phyloP scores from a whole-genome alignment of 2,113 vertebrate genomes.

The Synodontis membranacea region DNA sequence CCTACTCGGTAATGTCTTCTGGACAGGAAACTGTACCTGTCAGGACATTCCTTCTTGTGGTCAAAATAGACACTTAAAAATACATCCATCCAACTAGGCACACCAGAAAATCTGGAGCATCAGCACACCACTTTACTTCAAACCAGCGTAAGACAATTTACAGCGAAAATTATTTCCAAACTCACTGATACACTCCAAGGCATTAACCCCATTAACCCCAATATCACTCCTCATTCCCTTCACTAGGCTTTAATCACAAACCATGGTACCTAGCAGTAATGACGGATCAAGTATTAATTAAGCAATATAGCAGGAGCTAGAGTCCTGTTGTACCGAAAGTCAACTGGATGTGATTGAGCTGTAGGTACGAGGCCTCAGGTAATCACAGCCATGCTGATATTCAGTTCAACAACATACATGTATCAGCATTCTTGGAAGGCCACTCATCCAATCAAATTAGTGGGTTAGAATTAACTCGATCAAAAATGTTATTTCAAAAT shows the following conservation, averaged over 20 bases:
- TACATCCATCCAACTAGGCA: neutral
- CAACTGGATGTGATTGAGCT: neutral
- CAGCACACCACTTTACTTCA: slow-evolving; percentile 8
- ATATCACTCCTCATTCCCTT: slow-evolving; percentile 18
- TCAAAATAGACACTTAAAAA: slow-evolving; percentile 25
- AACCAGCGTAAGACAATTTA: slow-evolving; percentile 15
- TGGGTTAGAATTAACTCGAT: neutral
- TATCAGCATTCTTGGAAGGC: neutral
- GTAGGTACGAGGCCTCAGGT: neutral
- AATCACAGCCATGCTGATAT: neutral
- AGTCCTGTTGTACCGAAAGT: neutral
- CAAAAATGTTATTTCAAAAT: neutral
- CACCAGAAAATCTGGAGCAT: slow-evolving; percentile 3
- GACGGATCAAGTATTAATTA: slow-evolving; percentile 22
- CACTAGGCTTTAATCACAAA: slow-evolving; percentile 5
- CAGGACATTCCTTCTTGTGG: slow-evolving; percentile 17
- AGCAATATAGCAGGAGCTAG: neutral
- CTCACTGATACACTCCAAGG: slow-evolving; percentile 17
- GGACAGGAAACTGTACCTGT: slow-evolving; percentile 25
- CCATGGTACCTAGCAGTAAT: neutral
- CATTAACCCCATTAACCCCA: slow-evolving; percentile 33
- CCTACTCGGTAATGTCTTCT: slow-evolving; percentile 25
- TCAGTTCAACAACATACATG: neutral
- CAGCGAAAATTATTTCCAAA: slow-evolving; percentile 15
- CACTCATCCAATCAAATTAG: neutral